These are phyloP conservation scores for Danio kyathit DNA, from an alignment of 2,797 vertebrate species.

Conservation along the genomic window DNA sequence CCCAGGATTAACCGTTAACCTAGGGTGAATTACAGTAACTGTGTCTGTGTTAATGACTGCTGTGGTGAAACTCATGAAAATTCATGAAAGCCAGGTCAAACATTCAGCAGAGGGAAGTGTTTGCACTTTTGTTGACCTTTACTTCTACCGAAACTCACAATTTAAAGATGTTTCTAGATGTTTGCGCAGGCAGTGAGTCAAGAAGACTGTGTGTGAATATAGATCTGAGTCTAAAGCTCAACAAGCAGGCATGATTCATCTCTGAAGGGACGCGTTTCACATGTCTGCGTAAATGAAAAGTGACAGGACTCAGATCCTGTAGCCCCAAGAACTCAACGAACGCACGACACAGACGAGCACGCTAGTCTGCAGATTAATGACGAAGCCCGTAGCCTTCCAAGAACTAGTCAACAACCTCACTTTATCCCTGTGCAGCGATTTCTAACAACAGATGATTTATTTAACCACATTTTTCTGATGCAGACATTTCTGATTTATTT, in stretches of 20 bases:
- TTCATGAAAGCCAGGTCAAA: not conserved
- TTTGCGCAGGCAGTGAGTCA: constrained; percentile 37
- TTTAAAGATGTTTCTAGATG: not conserved
- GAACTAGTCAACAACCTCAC: not conserved
- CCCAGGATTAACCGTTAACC: too few relatives aligned
- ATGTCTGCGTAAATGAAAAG: constrained; percentile 37
- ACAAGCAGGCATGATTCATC: constrained; percentile 53
- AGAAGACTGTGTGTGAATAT: constrained; percentile 46
- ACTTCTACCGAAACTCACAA: not conserved
- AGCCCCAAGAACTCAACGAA: constrained; percentile 24
- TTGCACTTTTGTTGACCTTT: not conserved
- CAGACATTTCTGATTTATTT: not conserved
- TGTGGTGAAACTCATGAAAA: not conserved
- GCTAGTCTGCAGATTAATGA: not conserved
- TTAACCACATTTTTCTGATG: not conserved
- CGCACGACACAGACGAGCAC: not conserved
- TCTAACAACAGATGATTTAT: not conserved
- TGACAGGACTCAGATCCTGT: constrained; percentile 48
- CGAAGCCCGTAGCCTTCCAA: not conserved
- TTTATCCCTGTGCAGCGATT: not conserved
- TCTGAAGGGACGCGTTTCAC: constrained; percentile 22
- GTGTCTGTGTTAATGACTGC: not conserved
- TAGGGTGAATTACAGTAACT: too few relatives aligned
- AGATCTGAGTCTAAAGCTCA: constrained; percentile 40
- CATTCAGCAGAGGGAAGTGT: not conserved